Evolutionary conservation across 2,888 invertebrate species (phyloP), one percentile per base, ranked within the genome.

Genomic region (Xanthostigma xanthostigma): DNA sequence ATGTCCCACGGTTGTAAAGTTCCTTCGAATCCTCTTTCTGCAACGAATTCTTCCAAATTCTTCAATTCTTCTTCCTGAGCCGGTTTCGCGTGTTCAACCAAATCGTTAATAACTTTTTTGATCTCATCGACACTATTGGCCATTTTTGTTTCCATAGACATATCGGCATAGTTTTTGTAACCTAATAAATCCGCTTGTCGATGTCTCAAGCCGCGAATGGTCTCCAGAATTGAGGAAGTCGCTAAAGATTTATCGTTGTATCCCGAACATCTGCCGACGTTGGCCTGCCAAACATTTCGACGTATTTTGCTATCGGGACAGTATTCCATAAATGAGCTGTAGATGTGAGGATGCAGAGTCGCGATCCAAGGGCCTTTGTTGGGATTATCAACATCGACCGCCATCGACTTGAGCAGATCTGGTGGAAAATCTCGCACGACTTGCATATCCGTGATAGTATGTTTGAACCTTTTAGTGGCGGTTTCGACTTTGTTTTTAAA

Each of bases 81-180:
- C 0, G 84, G 82, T 50, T 75, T 76, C 0, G 89, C 87, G 58
- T 72, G 75, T 56, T 78, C 74, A 0, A 81, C 63, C 36, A 89
- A 71, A 53, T 69, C 75, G 46, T 80, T 72, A 33, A 95, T 70
- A 51, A 83, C 75, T 51, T 75, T 72, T 54, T 81, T 71, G 0
- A 93, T 80, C 63, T 83, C 84, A 46, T 84, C 78, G 11, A 88
- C 67, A 53, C 72, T 81, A 9, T 83, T 86, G 8, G 92, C 90
- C 91, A 95, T 84, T 74, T 93, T 94, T 0, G 91, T 92, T 68
- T 87, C 82, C 89, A 95, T 89, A 37, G 88, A 89, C 82, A 94
- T 81, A 38, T 91, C 82, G 0, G 79, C 83, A 65, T 72, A 94
- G 47, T 76, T 79, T 52, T 83, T 73, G 63, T 79, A 95, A 0